Evolutionary conservation across 2,797 vertebrate genomes (phyloP), one percentile per base, ranked within the genome.

Genomic region (Acropternis orthonyx): DNA sequence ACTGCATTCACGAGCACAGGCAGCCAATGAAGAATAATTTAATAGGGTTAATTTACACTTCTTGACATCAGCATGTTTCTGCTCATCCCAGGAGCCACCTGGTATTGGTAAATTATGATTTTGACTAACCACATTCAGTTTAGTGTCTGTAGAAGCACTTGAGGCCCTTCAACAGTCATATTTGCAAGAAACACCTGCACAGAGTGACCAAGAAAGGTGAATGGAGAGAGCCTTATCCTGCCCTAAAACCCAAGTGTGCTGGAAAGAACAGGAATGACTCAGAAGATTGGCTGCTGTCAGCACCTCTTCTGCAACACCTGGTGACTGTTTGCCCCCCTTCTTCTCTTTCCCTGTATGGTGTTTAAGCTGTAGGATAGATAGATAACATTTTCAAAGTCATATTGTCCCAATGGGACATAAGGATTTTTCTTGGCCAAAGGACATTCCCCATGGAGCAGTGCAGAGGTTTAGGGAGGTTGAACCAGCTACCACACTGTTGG

Each of bases 11-110:
- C 0, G 32, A 86, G 76, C 55, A 44, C 36, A 68, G 67, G 52
- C 94, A 92, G 59, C 34, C 74, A 54, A 52, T 32, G 32, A 78
- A 58, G 84, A 86, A 91, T 67, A 75, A 73, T 90, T 86, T 88
- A 56, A 63, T 76, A 86, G 44, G 71, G 18, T 73, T 84, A 81
- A 72, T 91, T 91, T 86, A 32, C 59, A 56, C 85, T 79, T 79
- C 83, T 76, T 84, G 93, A 96, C 85, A 77, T 77, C 34, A 85
- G 77, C 92, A 48, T 92, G 96, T 94, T 95, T 79, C 88, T 95
- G 83, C 94, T 73, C 34, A 94, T 96, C 89, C 85, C 62, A 24
- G 63, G 79, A 97, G 89, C 41, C 94, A 84, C 76, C 80, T 92
- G 59, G 23, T 78, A 78, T 93, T 79, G 84, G 92, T 90, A 86